Percentiles rank a stretch among this genome's conserved stretches.
Conservation (phyloP, 2,888 invertebrate species). For the Orthosia incerta region DNA sequence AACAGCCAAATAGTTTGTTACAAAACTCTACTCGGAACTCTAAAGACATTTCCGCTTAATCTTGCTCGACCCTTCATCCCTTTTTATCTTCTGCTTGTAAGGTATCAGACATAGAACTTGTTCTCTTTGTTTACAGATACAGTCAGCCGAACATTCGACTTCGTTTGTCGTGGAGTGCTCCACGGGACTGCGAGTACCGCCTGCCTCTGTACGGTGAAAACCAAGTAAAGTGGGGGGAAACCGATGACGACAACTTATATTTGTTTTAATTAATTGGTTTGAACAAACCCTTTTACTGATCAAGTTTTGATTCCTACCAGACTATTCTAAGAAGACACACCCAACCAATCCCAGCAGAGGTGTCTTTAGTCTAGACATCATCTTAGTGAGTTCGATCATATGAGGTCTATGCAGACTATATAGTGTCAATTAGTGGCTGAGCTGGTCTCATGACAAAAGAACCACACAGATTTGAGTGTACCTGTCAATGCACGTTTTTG, state of each 20-base stretch:
- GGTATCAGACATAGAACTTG: background rate
- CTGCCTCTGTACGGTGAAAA: background rate
- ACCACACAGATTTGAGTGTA: background rate
- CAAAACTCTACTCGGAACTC: too few species aligned
- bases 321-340: background rate
- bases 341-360: background rate
- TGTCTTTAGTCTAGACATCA: background rate
- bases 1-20: too few species aligned
- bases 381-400: background rate
- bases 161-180: background rate
- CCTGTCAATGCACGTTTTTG: background rate
- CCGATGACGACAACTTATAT: background rate
- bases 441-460: too few species aligned
- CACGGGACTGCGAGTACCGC: background rate
- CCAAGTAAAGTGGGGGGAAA: background rate
- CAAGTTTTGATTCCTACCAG: too few species aligned
- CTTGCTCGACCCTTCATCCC: background rate
- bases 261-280: background rate
- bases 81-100: background rate
- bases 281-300: background rate
- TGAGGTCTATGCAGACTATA: background rate
- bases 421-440: too few species aligned
- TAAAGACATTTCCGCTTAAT: too few species aligned
- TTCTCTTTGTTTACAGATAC: slow-evolving; percentile 5
- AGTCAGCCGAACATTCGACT: background rate